These are phyloP conservation scores for Mythimna loreyi DNA, from an alignment of 2,888 invertebrate genomes.

Conservation along the genomic window DNA sequence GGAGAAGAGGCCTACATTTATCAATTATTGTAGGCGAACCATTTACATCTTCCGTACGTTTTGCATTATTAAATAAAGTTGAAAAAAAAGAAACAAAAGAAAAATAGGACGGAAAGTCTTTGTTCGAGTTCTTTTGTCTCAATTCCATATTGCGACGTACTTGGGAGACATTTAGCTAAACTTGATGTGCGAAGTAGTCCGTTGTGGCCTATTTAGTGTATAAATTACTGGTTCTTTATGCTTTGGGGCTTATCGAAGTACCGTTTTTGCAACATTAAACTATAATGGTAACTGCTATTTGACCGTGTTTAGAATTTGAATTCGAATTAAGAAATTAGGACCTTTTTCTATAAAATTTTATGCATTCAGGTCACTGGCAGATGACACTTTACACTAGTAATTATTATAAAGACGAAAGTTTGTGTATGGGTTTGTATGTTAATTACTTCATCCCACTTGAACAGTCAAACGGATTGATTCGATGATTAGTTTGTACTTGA, in stretches of 20 bases:
- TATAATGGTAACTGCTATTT: constrained; percentile 23
- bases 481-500: too few species aligned
- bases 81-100: constrained; percentile 51
- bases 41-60: constrained; percentile 45
- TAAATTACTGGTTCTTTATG: constrained; percentile 44
- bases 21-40: constrained; percentile 39
- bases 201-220: constrained; percentile 57
- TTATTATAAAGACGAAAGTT: too few species aligned
- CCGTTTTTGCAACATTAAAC: constrained; percentile 36
- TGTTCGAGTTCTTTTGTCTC: constrained; percentile 59
- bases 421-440: too few species aligned
- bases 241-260: constrained; percentile 20
- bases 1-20: constrained; percentile 27
- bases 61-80: constrained; percentile 41
- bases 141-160: constrained; percentile 48
- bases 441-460: too few species aligned
- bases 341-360: constrained; percentile 3
- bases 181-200: constrained; percentile 59
- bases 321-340: background rate
- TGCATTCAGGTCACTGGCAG: background rate
- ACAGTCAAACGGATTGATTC: too few species aligned
- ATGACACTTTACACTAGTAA: background rate
- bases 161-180: constrained; percentile 56
- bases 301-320: constrained; percentile 33
- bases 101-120: constrained; percentile 58